Evolutionary conservation across 2,113 vertebrate species (phyloP), one percentile per base, ranked within the genome.

Genomic region (Bufo gargarizans): DNA sequence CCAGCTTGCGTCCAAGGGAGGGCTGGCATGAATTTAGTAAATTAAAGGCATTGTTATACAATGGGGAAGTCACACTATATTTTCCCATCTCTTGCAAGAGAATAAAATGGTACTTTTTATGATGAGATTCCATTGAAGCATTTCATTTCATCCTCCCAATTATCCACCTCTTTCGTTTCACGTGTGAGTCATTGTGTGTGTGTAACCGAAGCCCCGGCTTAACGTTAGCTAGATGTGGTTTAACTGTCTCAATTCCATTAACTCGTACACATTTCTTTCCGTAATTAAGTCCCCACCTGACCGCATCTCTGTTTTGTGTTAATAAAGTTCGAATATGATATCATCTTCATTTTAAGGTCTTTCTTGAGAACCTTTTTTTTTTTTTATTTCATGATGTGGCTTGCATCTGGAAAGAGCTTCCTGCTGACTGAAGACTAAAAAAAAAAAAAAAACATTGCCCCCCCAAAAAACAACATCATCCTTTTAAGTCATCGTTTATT

Each of bases 301-400:
- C 43, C 77, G 88, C 91, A 45, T 89, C 91, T 89, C 91, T 91
- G 86, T 55, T 91, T 91, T 93, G 88, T 91, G 89, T 93, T 92
- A 93, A 89, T 91, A 91, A 84, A 80, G 79, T 77, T 67, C 53
- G 90, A 93, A 86, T 56, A 89, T 63, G 85, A 92, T 90, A 91
- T 92, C 90, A 91, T 92, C 58, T 87, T 89, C 77, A 84, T 86
- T 90, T 78, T 9, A 86, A 0, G 65, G 89, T 90, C 84, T 74
- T 89, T 20, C 55, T 74, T 76, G 59, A 89, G 89, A 91, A 90
- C 90, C 84, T 86, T 82, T 80, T 91, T 6, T 81, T 90, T 90
- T 90, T 86, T 72, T 90, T 56, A 33, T 86, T 92, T 90, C 89
- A 92, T 91, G 89, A 56, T 92, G 92, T 92, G 89, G 92, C 92